These are phyloP conservation scores for Oryzias woworae DNA, from an alignment of 2,113 vertebrate species.

Conservation along the genomic window DNA sequence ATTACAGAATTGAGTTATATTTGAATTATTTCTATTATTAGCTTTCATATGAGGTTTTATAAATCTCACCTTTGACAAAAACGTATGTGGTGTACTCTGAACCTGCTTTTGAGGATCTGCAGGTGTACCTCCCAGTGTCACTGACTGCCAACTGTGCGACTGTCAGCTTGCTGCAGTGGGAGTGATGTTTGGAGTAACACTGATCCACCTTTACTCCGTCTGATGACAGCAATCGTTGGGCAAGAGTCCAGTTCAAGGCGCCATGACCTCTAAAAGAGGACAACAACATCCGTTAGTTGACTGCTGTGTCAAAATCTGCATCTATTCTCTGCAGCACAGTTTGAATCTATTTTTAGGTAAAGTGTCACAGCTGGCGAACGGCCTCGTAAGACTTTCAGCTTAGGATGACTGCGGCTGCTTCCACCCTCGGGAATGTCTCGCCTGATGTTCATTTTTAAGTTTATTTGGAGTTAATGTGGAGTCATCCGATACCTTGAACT, in stretches of 20 bases:
- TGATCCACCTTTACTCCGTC: constrained; percentile 52
- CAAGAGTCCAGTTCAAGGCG: constrained; percentile 74
- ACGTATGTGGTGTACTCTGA: constrained; percentile 70
- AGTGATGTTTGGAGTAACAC: constrained; percentile 51
- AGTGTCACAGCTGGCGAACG: constrained; percentile 43
- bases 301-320: neutral
- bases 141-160: constrained; percentile 60
- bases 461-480: constrained; percentile 61
- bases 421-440: constrained; percentile 24
- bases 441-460: constrained; percentile 50
- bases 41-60: neutral
- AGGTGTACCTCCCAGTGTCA: constrained; percentile 82
- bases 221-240: constrained; percentile 29
- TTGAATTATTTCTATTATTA: no score
- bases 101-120: constrained; percentile 47
- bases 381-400: constrained; percentile 25
- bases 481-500: constrained; percentile 59
- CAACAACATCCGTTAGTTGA: neutral
- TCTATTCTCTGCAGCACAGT: constrained; percentile 4
- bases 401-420: constrained; percentile 30
- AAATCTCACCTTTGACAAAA: constrained; percentile 83
- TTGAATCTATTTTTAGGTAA: constrained; percentile 33
- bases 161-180: constrained; percentile 77
- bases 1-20: no score
- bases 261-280: constrained; percentile 75